Evolutionary conservation across 2,888 invertebrate species (phyloP).

Genomic region (Dilophus febrilis): DNA sequence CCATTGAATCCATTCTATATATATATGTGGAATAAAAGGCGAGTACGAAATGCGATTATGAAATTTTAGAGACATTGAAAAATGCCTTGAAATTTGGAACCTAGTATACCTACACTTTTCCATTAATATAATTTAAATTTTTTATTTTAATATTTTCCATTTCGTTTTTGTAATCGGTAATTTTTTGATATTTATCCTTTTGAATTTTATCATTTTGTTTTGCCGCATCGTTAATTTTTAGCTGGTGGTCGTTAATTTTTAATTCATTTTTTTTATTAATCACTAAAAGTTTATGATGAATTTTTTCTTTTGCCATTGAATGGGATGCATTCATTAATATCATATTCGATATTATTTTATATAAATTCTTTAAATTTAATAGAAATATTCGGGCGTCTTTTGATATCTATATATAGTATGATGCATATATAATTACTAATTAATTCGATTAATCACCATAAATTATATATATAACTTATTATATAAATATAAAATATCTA

Average conservation of each 20-base stretch:
- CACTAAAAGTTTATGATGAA: constrained; percentile 29
- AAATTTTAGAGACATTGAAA: too few relatives aligned
- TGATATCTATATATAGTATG: constrained; percentile 6
- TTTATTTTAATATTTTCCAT: constrained; percentile 17
- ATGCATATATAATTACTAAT: too few relatives aligned
- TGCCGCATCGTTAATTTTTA: constrained; percentile 23
- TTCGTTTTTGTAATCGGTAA: constrained; percentile 21
- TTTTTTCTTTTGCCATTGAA: constrained; percentile 30
- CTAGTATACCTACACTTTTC: constrained; percentile 5
- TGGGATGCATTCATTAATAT: constrained; percentile 33
- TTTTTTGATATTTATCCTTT: constrained; percentile 21
- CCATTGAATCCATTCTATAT: constrained; percentile 16
- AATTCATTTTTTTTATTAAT: constrained; percentile 28
- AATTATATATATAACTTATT: too few relatives aligned
- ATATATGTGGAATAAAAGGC: too few relatives aligned
- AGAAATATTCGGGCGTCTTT: constrained; percentile 3
- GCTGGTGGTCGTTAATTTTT: constrained; percentile 26
- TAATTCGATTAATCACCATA: too few relatives aligned
- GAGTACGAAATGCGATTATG: too few relatives aligned
- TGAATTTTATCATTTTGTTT: constrained; percentile 22
- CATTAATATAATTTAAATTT: constrained; percentile 14
- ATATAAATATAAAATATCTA: too few relatives aligned
- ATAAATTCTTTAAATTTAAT: constrained; percentile 4
- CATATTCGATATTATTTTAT: background rate
- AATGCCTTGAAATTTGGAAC: background rate